Evolutionary conservation across 2,113 vertebrate species (phyloP).

Genomic region (Echinops telfairi): DNA sequence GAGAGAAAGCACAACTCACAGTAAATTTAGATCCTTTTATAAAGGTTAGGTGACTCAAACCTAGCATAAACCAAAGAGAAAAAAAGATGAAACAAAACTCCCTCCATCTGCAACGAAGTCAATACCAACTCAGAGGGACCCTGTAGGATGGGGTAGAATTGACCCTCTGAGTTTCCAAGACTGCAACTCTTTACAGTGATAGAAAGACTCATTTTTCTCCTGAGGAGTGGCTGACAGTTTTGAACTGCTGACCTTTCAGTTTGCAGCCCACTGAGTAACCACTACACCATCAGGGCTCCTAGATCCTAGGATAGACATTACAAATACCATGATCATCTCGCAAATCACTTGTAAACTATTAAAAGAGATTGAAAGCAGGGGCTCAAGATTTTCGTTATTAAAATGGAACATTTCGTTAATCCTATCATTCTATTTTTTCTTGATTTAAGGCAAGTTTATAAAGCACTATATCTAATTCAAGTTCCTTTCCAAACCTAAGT

Average conservation of each 20-base stretch:
- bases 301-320: too few species aligned
- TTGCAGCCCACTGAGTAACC: too few species aligned
- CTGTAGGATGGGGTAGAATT: too few species aligned
- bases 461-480: neutral
- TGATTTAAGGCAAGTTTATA: neutral
- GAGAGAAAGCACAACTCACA: neutral
- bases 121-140: too few species aligned
- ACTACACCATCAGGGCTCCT: too few species aligned
- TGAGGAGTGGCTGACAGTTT: too few species aligned
- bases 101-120: too few species aligned
- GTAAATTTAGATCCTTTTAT: neutral
- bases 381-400: neutral
- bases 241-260: too few species aligned
- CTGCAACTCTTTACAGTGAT: too few species aligned
- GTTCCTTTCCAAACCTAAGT: neutral
- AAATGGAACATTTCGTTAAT: neutral
- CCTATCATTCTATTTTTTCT: neutral
- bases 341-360: neutral
- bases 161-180: too few species aligned
- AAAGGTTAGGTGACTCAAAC: neutral
- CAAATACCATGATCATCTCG: neutral
- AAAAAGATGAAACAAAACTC: neutral
- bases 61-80: neutral
- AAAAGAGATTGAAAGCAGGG: neutral
- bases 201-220: too few species aligned